Conservation (phyloP, 1,140 invertebrate genomes). For the Lutraria rhynchaena region DNA sequence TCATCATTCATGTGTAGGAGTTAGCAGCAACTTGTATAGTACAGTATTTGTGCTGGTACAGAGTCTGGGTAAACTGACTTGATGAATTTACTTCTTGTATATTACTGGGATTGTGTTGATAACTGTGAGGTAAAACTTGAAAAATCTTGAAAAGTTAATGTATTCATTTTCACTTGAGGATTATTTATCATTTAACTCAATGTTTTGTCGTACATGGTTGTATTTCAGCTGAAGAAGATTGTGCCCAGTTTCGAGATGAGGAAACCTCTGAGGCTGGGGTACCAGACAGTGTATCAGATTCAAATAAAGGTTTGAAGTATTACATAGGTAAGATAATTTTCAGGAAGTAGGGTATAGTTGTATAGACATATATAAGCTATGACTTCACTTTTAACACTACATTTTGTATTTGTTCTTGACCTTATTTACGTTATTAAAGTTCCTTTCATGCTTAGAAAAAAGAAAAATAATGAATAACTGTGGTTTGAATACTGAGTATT, state of each 20-base stretch:
- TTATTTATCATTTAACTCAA: too few species aligned
- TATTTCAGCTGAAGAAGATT: slow-evolving; percentile 55
- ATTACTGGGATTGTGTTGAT: too few species aligned
- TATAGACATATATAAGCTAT: background rate
- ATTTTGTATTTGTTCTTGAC: background rate
- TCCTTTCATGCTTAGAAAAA: background rate
- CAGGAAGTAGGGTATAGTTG: background rate
- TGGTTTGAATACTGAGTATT: background rate
- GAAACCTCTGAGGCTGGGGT: background rate
- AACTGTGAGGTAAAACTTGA: too few species aligned
- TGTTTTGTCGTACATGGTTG: too few species aligned
- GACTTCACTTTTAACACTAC: background rate
- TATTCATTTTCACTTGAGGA: too few species aligned
- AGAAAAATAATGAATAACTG: background rate
- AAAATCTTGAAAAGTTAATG: too few species aligned
- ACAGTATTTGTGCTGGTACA: too few species aligned
- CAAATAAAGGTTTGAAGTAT: slow-evolving; percentile 15
- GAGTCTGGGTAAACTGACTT: too few species aligned
- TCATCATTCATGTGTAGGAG: too few species aligned
- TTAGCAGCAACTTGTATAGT: too few species aligned
- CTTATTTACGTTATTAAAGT: too few species aligned
- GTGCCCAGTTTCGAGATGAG: background rate
- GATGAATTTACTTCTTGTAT: too few species aligned
- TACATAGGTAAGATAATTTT: slow-evolving; percentile 31
- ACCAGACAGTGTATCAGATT: background rate